Percentiles rank a stretch among this genome's conserved stretches.
These are phyloP conservation scores for Panagrolaimus sp. DNA, from an alignment of 1,140 invertebrate species.

Conservation along the genomic window DNA sequence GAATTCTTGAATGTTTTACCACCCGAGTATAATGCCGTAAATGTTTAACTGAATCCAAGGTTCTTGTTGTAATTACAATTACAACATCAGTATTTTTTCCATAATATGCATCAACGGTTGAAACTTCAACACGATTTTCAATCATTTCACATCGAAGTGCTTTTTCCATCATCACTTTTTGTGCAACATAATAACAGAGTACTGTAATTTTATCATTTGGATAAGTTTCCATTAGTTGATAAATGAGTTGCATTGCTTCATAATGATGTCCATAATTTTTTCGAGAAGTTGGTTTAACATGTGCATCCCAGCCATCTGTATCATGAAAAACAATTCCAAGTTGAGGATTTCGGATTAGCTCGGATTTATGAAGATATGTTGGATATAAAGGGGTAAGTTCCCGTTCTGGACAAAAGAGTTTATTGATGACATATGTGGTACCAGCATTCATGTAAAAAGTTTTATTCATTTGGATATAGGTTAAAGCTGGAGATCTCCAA, in stretches of 20 bases:
- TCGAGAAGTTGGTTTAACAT: neutral
- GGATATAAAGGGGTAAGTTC: no score
- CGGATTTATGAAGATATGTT: neutral
- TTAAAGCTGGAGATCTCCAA: neutral
- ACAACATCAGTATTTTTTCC: neutral
- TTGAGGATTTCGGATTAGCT: neutral
- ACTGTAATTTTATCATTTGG: neutral
- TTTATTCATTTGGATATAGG: neutral
- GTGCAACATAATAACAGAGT: neutral
- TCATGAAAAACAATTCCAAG: neutral
- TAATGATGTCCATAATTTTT: neutral
- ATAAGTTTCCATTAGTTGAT: neutral
- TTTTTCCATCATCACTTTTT: neutral
- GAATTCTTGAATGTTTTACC: neutral
- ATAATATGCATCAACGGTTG: constrained; percentile 6
- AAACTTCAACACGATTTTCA: no score
- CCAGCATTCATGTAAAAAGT: neutral
- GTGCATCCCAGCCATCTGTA: neutral
- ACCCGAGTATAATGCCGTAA: neutral
- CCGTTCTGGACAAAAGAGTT: neutral
- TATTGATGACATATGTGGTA: neutral
- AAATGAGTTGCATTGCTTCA: neutral
- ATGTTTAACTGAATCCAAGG: neutral
- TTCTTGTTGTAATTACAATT: neutral
- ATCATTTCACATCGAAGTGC: neutral